A percentile compares a stretch with the other conserved stretches of the same genome.
phyloP scores from a whole-genome alignment of 2,888 invertebrate genomes.

The Tachina fera region DNA sequence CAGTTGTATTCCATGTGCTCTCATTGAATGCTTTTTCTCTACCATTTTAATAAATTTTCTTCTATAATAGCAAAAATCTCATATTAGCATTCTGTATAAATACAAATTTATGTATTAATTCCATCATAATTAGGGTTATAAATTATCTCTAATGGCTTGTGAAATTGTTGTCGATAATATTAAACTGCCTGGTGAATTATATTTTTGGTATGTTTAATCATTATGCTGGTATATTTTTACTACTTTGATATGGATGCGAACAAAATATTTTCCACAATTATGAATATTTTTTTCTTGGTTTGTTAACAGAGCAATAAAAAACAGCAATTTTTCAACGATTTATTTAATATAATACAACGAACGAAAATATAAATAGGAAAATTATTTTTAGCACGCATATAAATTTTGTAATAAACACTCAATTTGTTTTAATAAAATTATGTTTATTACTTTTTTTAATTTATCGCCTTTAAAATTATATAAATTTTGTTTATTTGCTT shows the following conservation, averaged over 20 bases:
- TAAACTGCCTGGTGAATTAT: constrained; percentile 23
- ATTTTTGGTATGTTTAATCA: background rate
- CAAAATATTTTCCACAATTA: background rate
- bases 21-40: too few species aligned
- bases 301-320: background rate
- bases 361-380: background rate
- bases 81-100: constrained; percentile 3
- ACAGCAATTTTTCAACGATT: constrained; percentile 20
- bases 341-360: constrained; percentile 6
- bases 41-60: too few species aligned
- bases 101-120: constrained; percentile 6
- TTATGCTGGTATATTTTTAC: background rate
- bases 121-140: constrained; percentile 55
- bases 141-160: constrained; percentile 56
- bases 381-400: constrained; percentile 27
- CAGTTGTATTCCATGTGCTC: too few species aligned
- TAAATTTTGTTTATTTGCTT: constrained; percentile 56
- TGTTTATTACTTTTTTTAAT: background rate
- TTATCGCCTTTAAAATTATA: constrained; percentile 48
- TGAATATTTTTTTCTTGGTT: background rate
- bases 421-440: constrained; percentile 60
- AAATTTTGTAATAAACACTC: constrained; percentile 66
- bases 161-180: constrained; percentile 47
- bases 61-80: too few species aligned
- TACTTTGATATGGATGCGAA: background rate